phyloP scores from a whole-genome alignment of 2,797 vertebrate species.

The Pelochelys cantorii region DNA sequence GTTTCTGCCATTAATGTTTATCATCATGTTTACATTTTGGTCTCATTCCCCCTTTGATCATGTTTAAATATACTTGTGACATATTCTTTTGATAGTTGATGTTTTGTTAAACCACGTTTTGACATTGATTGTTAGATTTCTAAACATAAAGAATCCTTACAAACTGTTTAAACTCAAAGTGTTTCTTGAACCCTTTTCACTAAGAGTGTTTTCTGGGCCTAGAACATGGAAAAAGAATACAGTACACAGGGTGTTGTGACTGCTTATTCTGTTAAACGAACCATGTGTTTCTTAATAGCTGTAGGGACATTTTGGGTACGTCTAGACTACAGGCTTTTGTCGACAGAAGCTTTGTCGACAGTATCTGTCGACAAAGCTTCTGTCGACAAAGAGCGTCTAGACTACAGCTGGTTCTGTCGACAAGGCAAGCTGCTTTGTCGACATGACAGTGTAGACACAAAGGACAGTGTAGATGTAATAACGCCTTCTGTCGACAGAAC shows the following conservation, averaged over 20 bases:
- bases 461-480: too few species aligned
- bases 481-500: too few species aligned
- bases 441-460: too few species aligned
- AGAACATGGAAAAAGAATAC: neutral
- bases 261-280: neutral
- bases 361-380: too few species aligned
- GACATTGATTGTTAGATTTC: constrained; percentile 37
- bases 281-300: neutral
- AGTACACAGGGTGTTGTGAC: neutral
- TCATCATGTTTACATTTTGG: constrained; percentile 66
- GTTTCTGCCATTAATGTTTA: constrained; percentile 74
- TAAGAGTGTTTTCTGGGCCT: constrained; percentile 26
- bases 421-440: too few species aligned
- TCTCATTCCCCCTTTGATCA: constrained; percentile 79
- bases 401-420: too few species aligned
- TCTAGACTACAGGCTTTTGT: too few species aligned
- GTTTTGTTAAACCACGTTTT: constrained; percentile 53
- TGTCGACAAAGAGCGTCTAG: too few species aligned
- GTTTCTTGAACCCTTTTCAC: constrained; percentile 57
- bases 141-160: constrained; percentile 41
- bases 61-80: constrained; percentile 70
- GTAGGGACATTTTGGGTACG: neutral
- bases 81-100: constrained; percentile 76
- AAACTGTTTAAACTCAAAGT: constrained; percentile 43
- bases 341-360: too few species aligned